Conservation (phyloP, 2,797 vertebrate species). For the Chelon labrosus region DNA sequence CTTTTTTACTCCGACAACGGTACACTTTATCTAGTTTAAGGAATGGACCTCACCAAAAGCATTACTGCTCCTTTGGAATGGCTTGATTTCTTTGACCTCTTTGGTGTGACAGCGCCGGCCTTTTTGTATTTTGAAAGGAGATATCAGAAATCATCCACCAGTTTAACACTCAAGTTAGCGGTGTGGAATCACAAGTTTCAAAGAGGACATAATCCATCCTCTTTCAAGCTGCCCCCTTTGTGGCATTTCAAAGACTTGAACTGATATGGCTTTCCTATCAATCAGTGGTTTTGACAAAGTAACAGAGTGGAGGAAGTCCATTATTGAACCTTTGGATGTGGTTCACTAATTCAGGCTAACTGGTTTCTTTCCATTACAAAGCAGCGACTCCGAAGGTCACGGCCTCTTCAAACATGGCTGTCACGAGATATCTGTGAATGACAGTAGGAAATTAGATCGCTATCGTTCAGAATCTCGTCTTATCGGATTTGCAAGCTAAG, state of each 20-base stretch:
- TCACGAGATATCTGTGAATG: constrained; percentile 60
- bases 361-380: constrained; percentile 57
- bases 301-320: constrained; percentile 31
- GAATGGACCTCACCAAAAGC: constrained; percentile 67
- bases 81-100: constrained; percentile 75
- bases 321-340: constrained; percentile 43
- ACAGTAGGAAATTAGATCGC: constrained; percentile 53
- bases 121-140: constrained; percentile 55
- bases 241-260: constrained; percentile 66
- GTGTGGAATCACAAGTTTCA: constrained; percentile 65
- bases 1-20: constrained; percentile 54
- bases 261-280: constrained; percentile 59
- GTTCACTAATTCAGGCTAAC: constrained; percentile 63
- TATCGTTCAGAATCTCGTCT: constrained; percentile 65
- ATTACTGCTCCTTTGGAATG: constrained; percentile 65
- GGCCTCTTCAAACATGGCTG: constrained; percentile 50
- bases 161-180: constrained; percentile 67
- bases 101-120: constrained; percentile 58
- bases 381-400: constrained; percentile 57
- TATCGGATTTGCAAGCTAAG: constrained; percentile 68
- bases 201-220: constrained; percentile 71
- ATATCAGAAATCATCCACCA: constrained; percentile 70
- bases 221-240: constrained; percentile 63
- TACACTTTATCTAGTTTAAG: constrained; percentile 76
- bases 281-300: constrained; percentile 67